Evolutionary conservation across 1,140 invertebrate species (phyloP), one percentile per base, ranked within the genome.

Genomic region (Euura lappo): DNA sequence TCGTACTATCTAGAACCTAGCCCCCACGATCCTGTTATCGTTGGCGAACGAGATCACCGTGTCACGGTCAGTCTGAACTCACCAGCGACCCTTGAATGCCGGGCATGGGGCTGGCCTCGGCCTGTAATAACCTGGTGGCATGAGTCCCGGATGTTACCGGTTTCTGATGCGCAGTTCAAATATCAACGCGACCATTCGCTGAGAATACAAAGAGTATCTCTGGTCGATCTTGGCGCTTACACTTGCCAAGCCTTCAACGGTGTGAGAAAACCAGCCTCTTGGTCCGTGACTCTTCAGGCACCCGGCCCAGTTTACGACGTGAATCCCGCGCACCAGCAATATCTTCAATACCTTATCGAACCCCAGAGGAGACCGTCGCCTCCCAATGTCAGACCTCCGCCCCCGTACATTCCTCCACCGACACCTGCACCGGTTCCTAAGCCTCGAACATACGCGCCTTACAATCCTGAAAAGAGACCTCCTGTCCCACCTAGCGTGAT

Each of bases 231-330:
- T 3, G 96, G 96, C 8, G 87, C 92, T n/a, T 96, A 97, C 84
- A 93, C 92, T 1, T 97, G 96, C 80, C 93, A 96, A 79, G 95
- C 94, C 1, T 97, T 94, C 83, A 97, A 97, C 80, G 94, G 94
- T 2, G 81, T 92, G 5, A 94, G 94, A 3, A 91, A 91, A 72
- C 92, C 95, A 3, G 93, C 93, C 1, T 93, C 93, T 28, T 94
- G 93, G 91, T 91, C 91, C 1, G 88, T 96, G 0, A 91, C 89
- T 0, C 87, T 97, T 0, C 91, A 92, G 78, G 93, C 93, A 0
- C 82, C 93, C 68, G 92, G 92, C 8, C 92, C 93, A 0, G 90
- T 92, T 8, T 79, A 87, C 71, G 83, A 87, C 45, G 79, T 89
- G 13, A 88, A 81, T 77, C 81, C 87, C 5, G 87, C 89, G 13